Evolutionary conservation across 2,797 vertebrate genomes (phyloP).

Genomic region (Petrocephalus sullivani): DNA sequence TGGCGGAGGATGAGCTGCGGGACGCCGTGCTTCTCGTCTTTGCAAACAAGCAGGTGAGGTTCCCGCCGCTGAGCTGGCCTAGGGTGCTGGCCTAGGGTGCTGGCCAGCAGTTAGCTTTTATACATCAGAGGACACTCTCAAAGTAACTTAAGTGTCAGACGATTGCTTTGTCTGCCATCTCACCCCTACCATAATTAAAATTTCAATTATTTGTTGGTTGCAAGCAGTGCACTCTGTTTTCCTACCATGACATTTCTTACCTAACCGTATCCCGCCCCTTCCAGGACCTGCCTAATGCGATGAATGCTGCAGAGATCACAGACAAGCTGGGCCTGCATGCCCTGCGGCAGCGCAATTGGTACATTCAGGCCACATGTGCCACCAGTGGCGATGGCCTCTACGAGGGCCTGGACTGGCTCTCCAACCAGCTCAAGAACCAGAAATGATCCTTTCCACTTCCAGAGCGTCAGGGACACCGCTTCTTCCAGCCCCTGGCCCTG

Average conservation of each 20-base stretch:
- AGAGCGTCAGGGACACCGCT: constrained; percentile 55
- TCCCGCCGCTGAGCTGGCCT: not conserved
- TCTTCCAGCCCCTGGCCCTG: constrained; percentile 50
- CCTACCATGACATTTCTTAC: not conserved
- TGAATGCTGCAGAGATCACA: constrained; percentile 80
- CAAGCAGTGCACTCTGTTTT: not conserved
- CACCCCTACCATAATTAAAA: not conserved
- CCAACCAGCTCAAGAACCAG: constrained; percentile 76
- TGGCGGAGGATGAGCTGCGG: constrained; percentile 74
- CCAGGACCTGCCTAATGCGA: constrained; percentile 76
- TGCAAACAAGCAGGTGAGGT: constrained; percentile 78
- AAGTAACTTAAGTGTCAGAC: not conserved
- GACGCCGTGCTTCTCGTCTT: constrained; percentile 77
- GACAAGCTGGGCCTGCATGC: constrained; percentile 75
- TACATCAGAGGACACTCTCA: not conserved
- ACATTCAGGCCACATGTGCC: constrained; percentile 78
- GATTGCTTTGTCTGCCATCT: not conserved
- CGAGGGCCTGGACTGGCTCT: constrained; percentile 79
- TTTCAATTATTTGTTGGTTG: not conserved
- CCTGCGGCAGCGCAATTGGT: constrained; percentile 74
- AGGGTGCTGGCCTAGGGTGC: not conserved
- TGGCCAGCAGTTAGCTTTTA: not conserved
- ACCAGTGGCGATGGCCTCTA: constrained; percentile 75
- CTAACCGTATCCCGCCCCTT: not conserved
- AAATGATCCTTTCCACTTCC: constrained; percentile 71